Evolutionary conservation across 2,888 invertebrate genomes (phyloP).

Genomic region (Watsonalla cultraria): DNA sequence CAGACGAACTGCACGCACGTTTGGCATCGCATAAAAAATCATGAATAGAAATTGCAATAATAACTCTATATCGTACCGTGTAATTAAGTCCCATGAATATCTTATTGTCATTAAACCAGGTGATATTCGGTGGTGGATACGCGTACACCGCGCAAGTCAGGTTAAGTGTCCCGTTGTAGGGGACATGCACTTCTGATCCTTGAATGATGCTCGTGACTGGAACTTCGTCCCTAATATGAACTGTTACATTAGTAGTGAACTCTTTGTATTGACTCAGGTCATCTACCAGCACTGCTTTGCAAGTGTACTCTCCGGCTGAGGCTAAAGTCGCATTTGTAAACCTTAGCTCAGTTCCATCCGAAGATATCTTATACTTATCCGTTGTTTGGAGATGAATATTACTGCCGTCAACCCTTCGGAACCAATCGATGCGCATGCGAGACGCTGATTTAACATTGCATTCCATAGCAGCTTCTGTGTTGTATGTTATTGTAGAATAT

Average conservation of each 20-base stretch:
- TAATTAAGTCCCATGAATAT: too few relatives aligned
- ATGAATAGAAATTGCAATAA: too few relatives aligned
- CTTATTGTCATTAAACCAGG: not conserved
- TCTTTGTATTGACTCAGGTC: not conserved
- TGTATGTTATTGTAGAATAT: slow-evolving; percentile 10
- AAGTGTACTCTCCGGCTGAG: slow-evolving; percentile 14
- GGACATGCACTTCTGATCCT: slow-evolving; percentile 4
- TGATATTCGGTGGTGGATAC: not conserved
- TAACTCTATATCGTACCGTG: too few relatives aligned
- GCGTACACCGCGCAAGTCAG: not conserved
- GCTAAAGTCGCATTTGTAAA: slow-evolving; percentile 17
- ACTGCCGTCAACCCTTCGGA: slow-evolving; percentile 2
- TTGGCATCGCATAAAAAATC: too few relatives aligned
- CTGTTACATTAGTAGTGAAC: not conserved
- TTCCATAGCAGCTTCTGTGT: slow-evolving; percentile 7
- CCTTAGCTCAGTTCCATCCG: slow-evolving; percentile 11
- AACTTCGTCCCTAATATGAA: not conserved
- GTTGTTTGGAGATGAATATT: slow-evolving; percentile 9
- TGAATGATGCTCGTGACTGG: not conserved
- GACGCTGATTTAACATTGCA: slow-evolving; percentile 20
- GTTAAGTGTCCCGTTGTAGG: slow-evolving; percentile 4
- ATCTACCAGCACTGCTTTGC: not conserved
- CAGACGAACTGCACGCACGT: too few relatives aligned
- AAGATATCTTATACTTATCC: slow-evolving; percentile 12
- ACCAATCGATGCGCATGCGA: slow-evolving; percentile 21